phyloP scores from a whole-genome alignment of 2,113 vertebrate species.

The Hippocampus guttulatus region DNA sequence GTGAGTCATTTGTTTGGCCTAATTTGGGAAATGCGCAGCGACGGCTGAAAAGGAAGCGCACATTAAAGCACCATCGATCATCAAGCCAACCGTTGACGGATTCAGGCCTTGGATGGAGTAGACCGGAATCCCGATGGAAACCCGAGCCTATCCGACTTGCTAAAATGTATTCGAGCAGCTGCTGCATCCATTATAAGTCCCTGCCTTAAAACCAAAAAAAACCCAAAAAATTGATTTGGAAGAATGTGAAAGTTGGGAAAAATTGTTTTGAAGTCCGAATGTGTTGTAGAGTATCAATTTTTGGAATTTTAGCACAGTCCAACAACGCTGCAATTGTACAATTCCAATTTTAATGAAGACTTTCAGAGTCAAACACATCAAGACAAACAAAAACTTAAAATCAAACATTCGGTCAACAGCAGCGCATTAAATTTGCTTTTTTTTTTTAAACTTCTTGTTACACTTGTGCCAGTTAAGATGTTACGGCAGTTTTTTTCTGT shows the following conservation, averaged over 20 bases:
- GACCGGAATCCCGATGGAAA: conserved; percentile 60
- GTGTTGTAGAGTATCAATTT: neutral
- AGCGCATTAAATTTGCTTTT: no score
- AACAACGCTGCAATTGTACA: no score
- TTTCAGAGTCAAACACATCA: no score
- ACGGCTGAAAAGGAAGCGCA: conserved; percentile 72
- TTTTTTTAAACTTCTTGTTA: no score
- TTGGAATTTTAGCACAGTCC: no score
- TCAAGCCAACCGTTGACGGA: conserved; percentile 69
- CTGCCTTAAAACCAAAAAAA: neutral
- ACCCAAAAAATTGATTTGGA: neutral
- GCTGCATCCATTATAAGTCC: conserved; percentile 55
- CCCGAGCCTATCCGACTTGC: conserved; percentile 40
- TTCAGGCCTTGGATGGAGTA: conserved; percentile 39
- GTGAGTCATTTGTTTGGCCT: conserved; percentile 67
- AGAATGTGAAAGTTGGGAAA: neutral
- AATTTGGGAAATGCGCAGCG: conserved; percentile 83
- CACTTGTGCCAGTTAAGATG: no score
- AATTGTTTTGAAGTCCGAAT: neutral
- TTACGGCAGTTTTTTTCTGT: no score
- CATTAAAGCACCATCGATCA: conserved; percentile 82
- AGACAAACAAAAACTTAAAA: no score
- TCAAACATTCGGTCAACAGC: no score
- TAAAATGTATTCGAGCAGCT: conserved; percentile 42
- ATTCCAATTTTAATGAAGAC: no score